Evolutionary conservation across 2,888 invertebrate genomes (phyloP).

Genomic region (Anagyrus pseudococci): DNA sequence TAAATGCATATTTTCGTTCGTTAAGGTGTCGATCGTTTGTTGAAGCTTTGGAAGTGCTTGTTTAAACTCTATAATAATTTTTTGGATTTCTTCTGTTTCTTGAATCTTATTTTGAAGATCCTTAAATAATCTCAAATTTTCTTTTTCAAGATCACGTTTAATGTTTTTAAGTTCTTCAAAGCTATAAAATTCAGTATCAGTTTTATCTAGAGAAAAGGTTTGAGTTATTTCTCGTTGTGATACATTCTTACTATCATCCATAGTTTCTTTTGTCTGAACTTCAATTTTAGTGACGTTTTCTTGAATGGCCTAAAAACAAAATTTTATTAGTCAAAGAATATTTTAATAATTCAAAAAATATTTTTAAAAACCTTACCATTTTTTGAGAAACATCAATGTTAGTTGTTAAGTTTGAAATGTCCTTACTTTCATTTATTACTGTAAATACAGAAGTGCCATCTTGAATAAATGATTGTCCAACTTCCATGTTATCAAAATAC

Average conservation of each 20-base stretch:
- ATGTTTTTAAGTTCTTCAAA: slow-evolving; percentile 37
- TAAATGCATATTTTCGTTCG: slow-evolving; percentile 52
- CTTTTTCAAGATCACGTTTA: slow-evolving; percentile 43
- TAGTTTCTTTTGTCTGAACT: not conserved
- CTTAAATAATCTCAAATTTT: slow-evolving; percentile 45
- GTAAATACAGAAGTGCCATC: slow-evolving; percentile 11
- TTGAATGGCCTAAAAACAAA: too few relatives aligned
- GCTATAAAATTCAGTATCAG: slow-evolving; percentile 14
- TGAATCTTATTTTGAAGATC: slow-evolving; percentile 47
- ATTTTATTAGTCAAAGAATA: too few relatives aligned
- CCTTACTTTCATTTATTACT: slow-evolving; percentile 25
- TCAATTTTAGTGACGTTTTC: too few relatives aligned
- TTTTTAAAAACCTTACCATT: slow-evolving; percentile 20
- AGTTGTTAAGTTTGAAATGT: slow-evolving; percentile 13
- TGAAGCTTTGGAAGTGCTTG: slow-evolving; percentile 48
- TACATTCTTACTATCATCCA: slow-evolving; percentile 1
- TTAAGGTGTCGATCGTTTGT: slow-evolving; percentile 49
- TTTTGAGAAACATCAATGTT: slow-evolving; percentile 14
- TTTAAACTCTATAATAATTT: slow-evolving; percentile 49
- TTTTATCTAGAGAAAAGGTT: not conserved
- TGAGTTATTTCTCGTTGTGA: not conserved
- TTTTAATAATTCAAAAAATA: not conserved
- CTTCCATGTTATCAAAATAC: slow-evolving; percentile 49
- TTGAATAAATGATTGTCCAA: slow-evolving; percentile 25
- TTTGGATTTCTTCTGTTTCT: slow-evolving; percentile 51